Percentiles rank a stretch among this genome's conserved stretches.
Evolutionary conservation across 1,140 invertebrate genomes (phyloP).

Genomic region (Gonioctena quinquepunctata): DNA sequence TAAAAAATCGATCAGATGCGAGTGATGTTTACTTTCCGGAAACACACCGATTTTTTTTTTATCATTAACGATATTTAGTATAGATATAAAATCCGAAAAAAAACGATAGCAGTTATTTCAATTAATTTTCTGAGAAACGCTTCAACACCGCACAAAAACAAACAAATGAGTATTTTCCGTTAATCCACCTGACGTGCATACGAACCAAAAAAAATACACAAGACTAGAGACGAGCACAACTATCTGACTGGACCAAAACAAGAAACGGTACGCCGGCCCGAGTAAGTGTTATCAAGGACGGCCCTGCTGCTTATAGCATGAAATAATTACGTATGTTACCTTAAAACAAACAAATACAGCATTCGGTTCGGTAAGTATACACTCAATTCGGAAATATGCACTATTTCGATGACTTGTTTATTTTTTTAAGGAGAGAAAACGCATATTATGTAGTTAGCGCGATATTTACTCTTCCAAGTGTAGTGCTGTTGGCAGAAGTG

Average conservation of each 20-base stretch:
- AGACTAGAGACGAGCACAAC: not conserved
- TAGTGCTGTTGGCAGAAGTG: too few species aligned
- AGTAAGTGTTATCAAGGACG: constrained; percentile 10
- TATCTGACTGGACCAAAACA: constrained; percentile 12
- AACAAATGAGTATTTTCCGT: not conserved
- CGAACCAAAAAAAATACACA: not conserved
- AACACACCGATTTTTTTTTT: too few species aligned
- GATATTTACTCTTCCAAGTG: too few species aligned
- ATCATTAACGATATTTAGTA: too few species aligned
- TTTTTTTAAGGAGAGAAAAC: constrained; percentile 1
- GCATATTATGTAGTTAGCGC: too few species aligned
- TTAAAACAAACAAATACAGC: constrained; percentile 18
- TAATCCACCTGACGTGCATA: not conserved
- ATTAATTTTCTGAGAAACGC: too few species aligned
- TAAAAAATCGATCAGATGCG: too few species aligned
- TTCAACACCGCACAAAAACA: not conserved
- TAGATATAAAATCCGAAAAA: too few species aligned
- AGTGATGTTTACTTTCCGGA: too few species aligned
- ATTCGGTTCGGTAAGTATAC: constrained; percentile 12
- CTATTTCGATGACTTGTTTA: not conserved
- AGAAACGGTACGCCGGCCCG: constrained; percentile 2
- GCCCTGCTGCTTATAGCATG: constrained; percentile 17
- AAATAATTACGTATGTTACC: constrained; percentile 15
- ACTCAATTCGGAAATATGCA: not conserved
- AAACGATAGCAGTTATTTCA: too few species aligned